phyloP scores from a whole-genome alignment of 2,888 invertebrate genomes.

The Parnassius apollo region DNA sequence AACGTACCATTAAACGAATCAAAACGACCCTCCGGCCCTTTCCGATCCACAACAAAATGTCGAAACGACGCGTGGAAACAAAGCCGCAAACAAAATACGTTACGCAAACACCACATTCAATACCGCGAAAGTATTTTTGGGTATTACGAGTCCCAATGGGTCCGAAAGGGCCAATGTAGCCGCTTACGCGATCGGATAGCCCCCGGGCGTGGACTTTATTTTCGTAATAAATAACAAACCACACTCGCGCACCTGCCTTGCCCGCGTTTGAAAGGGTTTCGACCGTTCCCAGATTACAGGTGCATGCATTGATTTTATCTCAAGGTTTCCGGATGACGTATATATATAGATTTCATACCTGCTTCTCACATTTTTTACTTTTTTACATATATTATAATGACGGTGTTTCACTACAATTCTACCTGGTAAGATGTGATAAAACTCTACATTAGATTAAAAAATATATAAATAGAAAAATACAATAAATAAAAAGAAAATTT shows the following conservation, averaged over 20 bases:
- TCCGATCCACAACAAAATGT: conserved; percentile 6
- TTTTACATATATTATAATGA: too few species aligned
- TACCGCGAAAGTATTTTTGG: conserved; percentile 19
- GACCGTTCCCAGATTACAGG: conserved; percentile 26
- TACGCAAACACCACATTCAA: conserved; percentile 15
- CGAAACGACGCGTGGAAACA: conserved; percentile 7
- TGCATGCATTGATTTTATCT: conserved; percentile 27
- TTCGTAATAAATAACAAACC: conserved; percentile 54
- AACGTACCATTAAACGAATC: conserved; percentile 15
- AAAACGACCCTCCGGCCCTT: conserved; percentile 14
- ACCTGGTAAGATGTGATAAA: too few species aligned
- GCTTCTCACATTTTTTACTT: conserved; percentile 3
- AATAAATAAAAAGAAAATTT: too few species aligned
- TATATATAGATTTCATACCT: conserved; percentile 11
- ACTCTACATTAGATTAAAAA: too few species aligned
- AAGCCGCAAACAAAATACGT: conserved; percentile 9
- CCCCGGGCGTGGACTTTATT: conserved; percentile 40
- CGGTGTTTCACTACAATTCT: too few species aligned
- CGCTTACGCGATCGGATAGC: conserved; percentile 21
- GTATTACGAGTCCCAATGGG: conserved; percentile 27
- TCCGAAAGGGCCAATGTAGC: conserved; percentile 11
- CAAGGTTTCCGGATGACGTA: neutral
- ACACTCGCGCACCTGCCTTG: conserved; percentile 36
- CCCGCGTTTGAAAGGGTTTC: conserved; percentile 1
- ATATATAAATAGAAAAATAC: too few species aligned